Percentiles rank a stretch among this genome's conserved stretches.
Conservation (phyloP, 1,140 invertebrate genomes). For the Maniola jurtina region DNA sequence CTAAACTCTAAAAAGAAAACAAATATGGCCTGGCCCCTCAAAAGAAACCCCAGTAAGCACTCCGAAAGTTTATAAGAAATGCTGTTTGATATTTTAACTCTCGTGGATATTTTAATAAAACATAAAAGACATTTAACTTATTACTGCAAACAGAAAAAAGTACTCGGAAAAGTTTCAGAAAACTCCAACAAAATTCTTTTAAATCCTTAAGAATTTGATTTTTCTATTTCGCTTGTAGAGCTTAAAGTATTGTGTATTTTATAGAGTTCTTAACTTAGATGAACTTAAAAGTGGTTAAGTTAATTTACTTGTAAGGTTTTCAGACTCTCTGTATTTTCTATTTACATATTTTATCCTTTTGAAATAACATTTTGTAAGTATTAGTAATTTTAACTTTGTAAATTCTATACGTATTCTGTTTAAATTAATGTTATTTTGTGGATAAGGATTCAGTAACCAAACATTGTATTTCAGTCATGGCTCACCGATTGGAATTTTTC, state of each 20-base stretch:
- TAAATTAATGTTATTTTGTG: no score
- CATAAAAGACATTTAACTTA: slow-evolving; percentile 13
- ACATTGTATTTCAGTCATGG: neutral
- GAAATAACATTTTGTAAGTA: no score
- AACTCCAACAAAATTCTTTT: slow-evolving; percentile 8
- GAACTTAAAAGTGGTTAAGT: neutral
- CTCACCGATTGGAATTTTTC: neutral
- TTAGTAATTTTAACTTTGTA: no score
- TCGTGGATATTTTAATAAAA: slow-evolving; percentile 6
- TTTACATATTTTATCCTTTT: no score
- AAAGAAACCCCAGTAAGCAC: slow-evolving; percentile 10
- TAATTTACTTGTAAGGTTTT: slow-evolving; percentile 15
- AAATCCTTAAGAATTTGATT: neutral
- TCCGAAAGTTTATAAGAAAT: slow-evolving; percentile 14
- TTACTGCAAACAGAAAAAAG: slow-evolving; percentile 9
- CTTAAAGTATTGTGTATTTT: neutral
- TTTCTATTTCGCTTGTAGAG: slow-evolving; percentile 2
- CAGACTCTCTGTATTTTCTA: no score
- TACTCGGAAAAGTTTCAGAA: slow-evolving; percentile 3
- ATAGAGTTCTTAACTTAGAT: neutral
- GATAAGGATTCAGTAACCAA: no score
- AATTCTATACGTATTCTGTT: no score
- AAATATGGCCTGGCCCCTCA: slow-evolving; percentile 5
- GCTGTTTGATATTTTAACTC: slow-evolving; percentile 6
- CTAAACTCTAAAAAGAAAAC: neutral